Evolutionary conservation across 2,888 invertebrate genomes (phyloP), one percentile per base, ranked within the genome.

Genomic region (Drosophila algonquin): DNA sequence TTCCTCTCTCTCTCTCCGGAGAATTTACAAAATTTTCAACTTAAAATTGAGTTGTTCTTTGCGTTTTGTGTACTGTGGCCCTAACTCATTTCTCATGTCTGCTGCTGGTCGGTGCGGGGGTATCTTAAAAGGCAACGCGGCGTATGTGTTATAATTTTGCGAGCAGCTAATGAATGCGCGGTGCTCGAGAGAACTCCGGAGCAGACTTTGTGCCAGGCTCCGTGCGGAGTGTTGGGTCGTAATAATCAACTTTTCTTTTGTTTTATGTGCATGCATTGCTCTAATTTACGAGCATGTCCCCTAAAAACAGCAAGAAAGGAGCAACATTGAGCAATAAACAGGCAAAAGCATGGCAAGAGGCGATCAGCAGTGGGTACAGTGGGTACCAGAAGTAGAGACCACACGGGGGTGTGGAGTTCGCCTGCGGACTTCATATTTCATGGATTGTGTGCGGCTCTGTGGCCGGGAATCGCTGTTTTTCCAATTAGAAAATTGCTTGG

Each of bases 231-330:
- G 67, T 73, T 63, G 68, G 69, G 14, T 6, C 14, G 74, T 73
- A 73, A 88, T 86, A 88, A 82, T 88, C 80, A 63, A 68, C 61
- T 75, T 70, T 77, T 40, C 64, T 56, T 73, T 65, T 64, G 58
- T 70, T 69, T 82, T 86, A 85, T 71, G 67, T 67, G 50, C 69
- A 59, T 65, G 64, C 63, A 69, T 61, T 63, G 59, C 71, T 67
- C 76, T 82, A 83, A 83, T 88, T 88, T 83, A 88, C 73, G 87
- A 86, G 69, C 76, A 53, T 56, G 54, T 47, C 50, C 56, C 64
- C 73, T 21, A 21, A 45, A 65, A 72, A 48, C 52, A 64, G 16
- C 45, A 24, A 35, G 53, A 40, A 21, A 51, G 27, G 27, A 27
- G 8, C 27, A 27, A 27, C 27, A 27, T 8, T 27, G 8, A 7